Conservation (phyloP, 2,797 vertebrate species). For the Falco rusticolus region DNA sequence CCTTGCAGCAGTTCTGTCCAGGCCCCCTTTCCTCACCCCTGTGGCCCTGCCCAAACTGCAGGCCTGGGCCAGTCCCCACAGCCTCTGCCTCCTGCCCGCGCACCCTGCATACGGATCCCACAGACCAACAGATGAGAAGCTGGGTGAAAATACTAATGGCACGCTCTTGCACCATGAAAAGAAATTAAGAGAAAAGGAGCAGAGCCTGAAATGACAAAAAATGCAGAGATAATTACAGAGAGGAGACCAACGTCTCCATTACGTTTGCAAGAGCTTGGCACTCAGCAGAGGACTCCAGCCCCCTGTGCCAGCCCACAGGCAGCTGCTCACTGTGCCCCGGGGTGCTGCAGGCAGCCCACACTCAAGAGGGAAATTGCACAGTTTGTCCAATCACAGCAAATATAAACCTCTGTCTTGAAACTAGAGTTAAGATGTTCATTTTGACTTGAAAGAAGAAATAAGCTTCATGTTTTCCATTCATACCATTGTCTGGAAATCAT, state of each 20-base stretch:
- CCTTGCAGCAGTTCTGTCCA: fast-evolving
- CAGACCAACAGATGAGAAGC: not conserved
- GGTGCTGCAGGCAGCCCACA: not conserved
- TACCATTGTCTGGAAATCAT: not conserved
- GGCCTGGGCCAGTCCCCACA: fast-evolving
- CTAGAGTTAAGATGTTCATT: not conserved
- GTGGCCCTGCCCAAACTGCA: not conserved
- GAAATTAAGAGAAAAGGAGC: not conserved
- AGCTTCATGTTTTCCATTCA: not conserved
- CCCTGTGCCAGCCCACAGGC: not conserved
- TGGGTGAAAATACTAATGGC: not conserved
- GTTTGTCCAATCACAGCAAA: not conserved
- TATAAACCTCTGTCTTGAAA: not conserved
- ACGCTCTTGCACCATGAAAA: fast-evolving
- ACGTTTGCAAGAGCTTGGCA: not conserved
- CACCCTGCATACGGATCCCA: not conserved
- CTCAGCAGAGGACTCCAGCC: not conserved
- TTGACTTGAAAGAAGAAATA: not conserved
- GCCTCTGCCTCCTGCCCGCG: not conserved
- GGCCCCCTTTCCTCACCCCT: not conserved
- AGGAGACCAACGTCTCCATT: not conserved
- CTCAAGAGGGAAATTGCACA: fast-evolving
- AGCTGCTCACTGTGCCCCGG: not conserved
- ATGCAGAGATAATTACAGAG: fast-evolving
- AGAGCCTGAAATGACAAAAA: not conserved